Evolutionary conservation across 2,797 vertebrate species (phyloP).

Genomic region (Lacerta viridis): DNA sequence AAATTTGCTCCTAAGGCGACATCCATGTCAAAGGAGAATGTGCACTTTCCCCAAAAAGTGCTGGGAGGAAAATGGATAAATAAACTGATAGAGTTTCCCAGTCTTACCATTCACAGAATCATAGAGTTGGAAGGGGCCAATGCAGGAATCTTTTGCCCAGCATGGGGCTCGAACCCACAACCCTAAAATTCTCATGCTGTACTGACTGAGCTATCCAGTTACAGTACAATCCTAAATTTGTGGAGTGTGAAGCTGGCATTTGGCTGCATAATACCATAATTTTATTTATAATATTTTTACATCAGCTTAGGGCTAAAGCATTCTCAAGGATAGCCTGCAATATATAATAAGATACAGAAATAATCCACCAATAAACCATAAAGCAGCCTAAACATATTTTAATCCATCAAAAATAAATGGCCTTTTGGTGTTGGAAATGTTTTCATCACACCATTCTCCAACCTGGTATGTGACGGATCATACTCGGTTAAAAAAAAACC

Average conservation of each 20-base stretch:
- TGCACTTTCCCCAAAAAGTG: background rate
- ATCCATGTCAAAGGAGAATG: background rate
- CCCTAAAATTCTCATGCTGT: no score
- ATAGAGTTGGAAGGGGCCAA: no score
- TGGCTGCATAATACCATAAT: background rate
- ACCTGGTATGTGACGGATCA: background rate
- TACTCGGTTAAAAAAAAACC: background rate
- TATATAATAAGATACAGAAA: no score
- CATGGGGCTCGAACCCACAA: no score
- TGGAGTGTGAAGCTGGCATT: background rate
- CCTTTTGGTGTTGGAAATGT: background rate
- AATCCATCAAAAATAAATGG: background rate
- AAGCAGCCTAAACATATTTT: no score
- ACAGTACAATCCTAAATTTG: no score
- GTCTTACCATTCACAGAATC: background rate
- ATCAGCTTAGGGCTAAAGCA: background rate
- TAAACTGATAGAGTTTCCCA: background rate
- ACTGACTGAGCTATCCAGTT: no score
- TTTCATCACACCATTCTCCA: background rate
- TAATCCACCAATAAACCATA: no score
- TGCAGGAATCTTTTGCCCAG: no score
- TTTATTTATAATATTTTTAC: background rate
- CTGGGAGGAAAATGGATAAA: background rate
- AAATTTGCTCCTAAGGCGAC: background rate
- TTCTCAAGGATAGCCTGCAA: no score